phyloP scores from a whole-genome alignment of 2,113 vertebrate genomes.

The Damaliscus lunatus region DNA sequence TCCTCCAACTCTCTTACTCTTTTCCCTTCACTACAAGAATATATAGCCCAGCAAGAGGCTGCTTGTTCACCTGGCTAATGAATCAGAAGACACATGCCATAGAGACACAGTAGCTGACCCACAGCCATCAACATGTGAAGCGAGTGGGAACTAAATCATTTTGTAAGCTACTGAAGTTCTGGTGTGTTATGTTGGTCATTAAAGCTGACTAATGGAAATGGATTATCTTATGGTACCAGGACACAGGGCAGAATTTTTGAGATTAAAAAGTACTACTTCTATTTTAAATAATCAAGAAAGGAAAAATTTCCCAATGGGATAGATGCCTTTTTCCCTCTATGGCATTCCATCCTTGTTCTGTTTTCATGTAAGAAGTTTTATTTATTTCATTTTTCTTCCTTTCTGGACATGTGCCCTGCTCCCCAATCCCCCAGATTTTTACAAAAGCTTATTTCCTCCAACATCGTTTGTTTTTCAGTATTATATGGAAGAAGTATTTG shows the following conservation, averaged over 20 bases:
- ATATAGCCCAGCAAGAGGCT: neutral
- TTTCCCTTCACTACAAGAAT: neutral
- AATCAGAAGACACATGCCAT: neutral
- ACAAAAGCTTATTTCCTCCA: constrained; percentile 13
- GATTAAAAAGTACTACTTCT: neutral
- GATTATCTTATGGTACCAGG: neutral
- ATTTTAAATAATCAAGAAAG: constrained; percentile 30
- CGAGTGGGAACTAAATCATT: neutral
- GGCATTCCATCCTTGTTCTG: neutral
- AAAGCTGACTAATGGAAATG: neutral
- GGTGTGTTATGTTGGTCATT: neutral
- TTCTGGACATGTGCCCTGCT: neutral
- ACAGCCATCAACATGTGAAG: neutral
- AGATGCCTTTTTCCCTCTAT: neutral
- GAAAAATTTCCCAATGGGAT: neutral
- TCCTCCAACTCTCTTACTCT: neutral
- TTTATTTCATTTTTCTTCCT: constrained; percentile 49
- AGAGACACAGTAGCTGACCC: neutral
- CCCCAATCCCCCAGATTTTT: neutral
- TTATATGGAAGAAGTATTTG: neutral
- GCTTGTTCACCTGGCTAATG: neutral
- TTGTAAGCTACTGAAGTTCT: neutral
- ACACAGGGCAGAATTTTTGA: neutral
- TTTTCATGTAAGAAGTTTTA: constrained; percentile 18
- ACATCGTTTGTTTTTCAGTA: constrained; percentile 7